These are phyloP conservation scores for Lophotriccus pileatus DNA, from an alignment of 2,797 vertebrate genomes.

Conservation along the genomic window DNA sequence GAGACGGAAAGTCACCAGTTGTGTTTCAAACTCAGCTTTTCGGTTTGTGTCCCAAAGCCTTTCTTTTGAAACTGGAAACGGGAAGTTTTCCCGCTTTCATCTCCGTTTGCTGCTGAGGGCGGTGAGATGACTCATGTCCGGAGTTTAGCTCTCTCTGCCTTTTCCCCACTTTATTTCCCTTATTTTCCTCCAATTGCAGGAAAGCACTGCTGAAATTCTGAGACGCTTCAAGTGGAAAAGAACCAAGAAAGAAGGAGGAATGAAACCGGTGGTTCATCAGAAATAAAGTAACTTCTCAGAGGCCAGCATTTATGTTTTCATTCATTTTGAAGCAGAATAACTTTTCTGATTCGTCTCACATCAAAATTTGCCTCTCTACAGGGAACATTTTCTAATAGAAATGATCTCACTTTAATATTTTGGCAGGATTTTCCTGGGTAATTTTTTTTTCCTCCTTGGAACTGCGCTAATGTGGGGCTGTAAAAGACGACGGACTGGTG, in stretches of 20 bases:
- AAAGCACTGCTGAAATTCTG: not conserved
- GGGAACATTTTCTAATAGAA: conserved; percentile 12
- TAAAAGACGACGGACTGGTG: not conserved
- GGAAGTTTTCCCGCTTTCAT: not conserved
- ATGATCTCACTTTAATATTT: conserved; percentile 14
- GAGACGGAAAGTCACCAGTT: not conserved
- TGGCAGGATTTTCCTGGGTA: conserved; percentile 9
- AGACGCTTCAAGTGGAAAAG: not conserved
- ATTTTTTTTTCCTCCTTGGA: conserved; percentile 8
- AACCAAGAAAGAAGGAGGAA: not conserved
- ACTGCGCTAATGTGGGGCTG: not conserved
- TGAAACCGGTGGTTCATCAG: not conserved
- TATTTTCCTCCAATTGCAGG: not conserved
- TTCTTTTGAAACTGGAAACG: not conserved
- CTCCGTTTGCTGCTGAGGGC: not conserved
- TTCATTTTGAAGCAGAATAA: not conserved
- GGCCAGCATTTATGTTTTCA: not conserved
- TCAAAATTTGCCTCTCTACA: not conserved
- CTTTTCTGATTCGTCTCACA: not conserved
- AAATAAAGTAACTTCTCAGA: not conserved
- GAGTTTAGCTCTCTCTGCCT: not conserved
- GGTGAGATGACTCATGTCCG: not conserved
- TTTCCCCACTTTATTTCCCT: not conserved
- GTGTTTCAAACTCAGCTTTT: not conserved
- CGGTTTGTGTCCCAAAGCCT: not conserved